Conservation (phyloP, 2,888 invertebrate genomes). For the Lumbricus terrestris region DNA sequence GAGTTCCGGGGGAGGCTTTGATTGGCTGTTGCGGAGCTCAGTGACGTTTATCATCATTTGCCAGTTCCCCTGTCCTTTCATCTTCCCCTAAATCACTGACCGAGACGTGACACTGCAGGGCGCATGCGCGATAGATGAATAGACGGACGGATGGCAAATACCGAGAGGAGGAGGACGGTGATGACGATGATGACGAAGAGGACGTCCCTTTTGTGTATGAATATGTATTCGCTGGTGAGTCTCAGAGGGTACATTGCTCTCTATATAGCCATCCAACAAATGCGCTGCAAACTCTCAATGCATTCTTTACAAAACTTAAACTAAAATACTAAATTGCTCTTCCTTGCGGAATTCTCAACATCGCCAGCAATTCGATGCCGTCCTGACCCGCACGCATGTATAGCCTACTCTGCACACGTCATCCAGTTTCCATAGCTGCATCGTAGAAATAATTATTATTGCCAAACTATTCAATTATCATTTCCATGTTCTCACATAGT, state of each 20-base stretch:
- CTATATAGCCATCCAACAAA: background rate
- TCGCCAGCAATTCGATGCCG: background rate
- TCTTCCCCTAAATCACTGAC: background rate
- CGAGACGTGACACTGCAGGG: background rate
- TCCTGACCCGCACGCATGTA: too few species aligned
- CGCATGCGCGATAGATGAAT: background rate
- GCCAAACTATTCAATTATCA: background rate
- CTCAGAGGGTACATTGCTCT: background rate
- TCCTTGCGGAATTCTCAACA: background rate
- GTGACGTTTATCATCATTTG: background rate
- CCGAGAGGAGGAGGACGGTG: background rate
- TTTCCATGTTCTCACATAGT: background rate
- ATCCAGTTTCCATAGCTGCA: background rate
- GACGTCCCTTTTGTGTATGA: background rate
- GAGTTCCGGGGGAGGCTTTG: background rate
- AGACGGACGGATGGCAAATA: background rate
- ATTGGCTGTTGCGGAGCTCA: conserved; percentile 3
- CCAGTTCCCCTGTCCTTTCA: background rate
- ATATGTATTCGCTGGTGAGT: background rate
- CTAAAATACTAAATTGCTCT: background rate
- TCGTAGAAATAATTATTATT: background rate
- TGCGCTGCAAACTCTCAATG: background rate
- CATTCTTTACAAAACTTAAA: background rate
- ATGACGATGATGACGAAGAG: background rate
- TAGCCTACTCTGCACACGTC: too few species aligned